Evolutionary conservation across 2,113 vertebrate species (phyloP), one percentile per base, ranked within the genome.

Genomic region (Merops nubicus): DNA sequence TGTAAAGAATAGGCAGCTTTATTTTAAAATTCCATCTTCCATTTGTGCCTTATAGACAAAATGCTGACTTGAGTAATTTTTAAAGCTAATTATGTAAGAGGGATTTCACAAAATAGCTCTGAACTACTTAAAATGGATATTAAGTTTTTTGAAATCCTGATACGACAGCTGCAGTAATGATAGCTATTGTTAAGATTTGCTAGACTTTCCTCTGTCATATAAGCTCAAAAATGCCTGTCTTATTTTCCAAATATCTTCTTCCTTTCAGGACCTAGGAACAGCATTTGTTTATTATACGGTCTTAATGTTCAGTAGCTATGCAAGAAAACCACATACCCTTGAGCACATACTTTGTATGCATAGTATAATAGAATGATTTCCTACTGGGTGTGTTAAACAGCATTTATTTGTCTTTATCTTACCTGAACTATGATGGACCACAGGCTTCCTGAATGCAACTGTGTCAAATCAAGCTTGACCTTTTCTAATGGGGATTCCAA

Each of bases 391-490:
- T 91, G 42, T 83, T 67, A 73, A 96, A 53, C 42, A 84, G 42
- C 47, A 25, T 82, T 89, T 88, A 42, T 72, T 83, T 83, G 60
- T 33, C 64, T 95, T 91, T 81, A 45, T 63, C 60, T 62, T 85
- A 17, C 15, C 68, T 94, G 91, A 85, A 56, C 84, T 59, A 48
- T 74, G 93, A 75, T 40, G 51, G 57, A 90, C 75, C 70, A 45
- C 50, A 89, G 79, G 43, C 67, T 95, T 83, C 36, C 38, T 40
- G 76, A 56, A 69, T 76, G 48, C 12, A 4, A 47, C 94, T 68
- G 36, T 91, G 92, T 85, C 75, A 91, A 96, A 97, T 96, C 94
- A 96, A 97, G 51, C 33, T 36, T 91, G 93, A 95, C 67, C 69
- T 93, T 96, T 96, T 69, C 63, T 93, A 93, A 91, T 85, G 76